Percentiles rank a stretch among this genome's conserved stretches.
phyloP scores from a whole-genome alignment of 2,797 vertebrate genomes.

The Sylvia borin region DNA sequence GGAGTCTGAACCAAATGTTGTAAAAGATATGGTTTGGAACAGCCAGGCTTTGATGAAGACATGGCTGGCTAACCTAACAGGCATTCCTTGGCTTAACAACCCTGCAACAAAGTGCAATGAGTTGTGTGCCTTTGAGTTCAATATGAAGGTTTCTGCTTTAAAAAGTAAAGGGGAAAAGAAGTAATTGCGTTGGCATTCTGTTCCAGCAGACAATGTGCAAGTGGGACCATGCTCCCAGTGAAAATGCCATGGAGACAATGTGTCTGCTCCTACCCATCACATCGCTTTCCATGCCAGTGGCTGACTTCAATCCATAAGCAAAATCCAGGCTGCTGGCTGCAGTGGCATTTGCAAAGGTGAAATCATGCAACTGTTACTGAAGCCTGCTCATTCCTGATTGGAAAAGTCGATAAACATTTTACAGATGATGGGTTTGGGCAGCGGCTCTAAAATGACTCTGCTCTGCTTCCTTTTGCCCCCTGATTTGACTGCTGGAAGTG shows the following conservation, averaged over 20 bases:
- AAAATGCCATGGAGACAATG: slow-evolving; percentile 20
- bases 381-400: background rate
- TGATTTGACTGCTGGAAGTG: background rate
- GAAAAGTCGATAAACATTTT: slow-evolving; percentile 10
- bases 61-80: background rate
- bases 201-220: rapidly evolving
- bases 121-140: background rate
- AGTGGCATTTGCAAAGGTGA: slow-evolving; percentile 45
- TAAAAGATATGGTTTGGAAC: slow-evolving; percentile 12
- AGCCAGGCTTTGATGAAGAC: background rate
- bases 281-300: slow-evolving; percentile 1
- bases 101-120: background rate
- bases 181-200: background rate
- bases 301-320: background rate
- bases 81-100: slow-evolving; percentile 11
- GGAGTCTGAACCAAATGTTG: background rate
- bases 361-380: background rate
- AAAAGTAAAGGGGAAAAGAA: background rate
- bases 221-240: rapidly evolving
- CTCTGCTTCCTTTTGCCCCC: background rate
- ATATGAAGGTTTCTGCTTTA: background rate
- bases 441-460: background rate
- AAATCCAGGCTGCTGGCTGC: background rate
- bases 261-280: slow-evolving; percentile 33
- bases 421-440: background rate